These are phyloP conservation scores for Acanthurus tractus DNA, from an alignment of 2,797 vertebrate genomes.

Conservation along the genomic window DNA sequence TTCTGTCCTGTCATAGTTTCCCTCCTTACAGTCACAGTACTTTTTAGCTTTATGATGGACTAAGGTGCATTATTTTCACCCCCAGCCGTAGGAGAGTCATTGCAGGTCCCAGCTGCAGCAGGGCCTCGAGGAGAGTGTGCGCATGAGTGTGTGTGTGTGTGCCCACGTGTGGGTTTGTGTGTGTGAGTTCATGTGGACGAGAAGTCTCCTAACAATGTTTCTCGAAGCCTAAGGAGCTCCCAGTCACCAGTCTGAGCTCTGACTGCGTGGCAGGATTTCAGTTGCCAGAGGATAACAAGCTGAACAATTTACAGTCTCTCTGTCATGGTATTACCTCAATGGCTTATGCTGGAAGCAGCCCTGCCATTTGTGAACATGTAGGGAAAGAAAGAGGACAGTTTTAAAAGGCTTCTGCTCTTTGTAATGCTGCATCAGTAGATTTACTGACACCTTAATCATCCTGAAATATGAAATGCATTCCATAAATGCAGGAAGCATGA, in stretches of 20 bases:
- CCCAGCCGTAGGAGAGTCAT: slow-evolving; percentile 45
- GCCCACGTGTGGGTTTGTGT: slow-evolving; percentile 8
- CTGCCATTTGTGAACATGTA: slow-evolving; percentile 55
- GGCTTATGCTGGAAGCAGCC: slow-evolving; percentile 62
- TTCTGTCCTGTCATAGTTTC: neutral
- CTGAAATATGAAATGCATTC: slow-evolving; percentile 18
- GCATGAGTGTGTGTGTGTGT: neutral
- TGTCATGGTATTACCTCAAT: slow-evolving; percentile 70
- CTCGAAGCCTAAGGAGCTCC: slow-evolving; percentile 73
- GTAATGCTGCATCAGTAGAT: slow-evolving; percentile 28
- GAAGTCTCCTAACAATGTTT: slow-evolving; percentile 77
- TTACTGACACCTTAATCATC: slow-evolving; percentile 37
- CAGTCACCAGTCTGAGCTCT: slow-evolving; percentile 71
- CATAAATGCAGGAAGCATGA: neutral
- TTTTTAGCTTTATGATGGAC: slow-evolving; percentile 59
- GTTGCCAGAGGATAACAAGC: slow-evolving; percentile 80
- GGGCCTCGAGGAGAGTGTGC: slow-evolving; percentile 34
- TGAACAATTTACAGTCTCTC: slow-evolving; percentile 78
- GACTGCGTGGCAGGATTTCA: slow-evolving; percentile 77
- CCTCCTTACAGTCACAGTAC: slow-evolving; percentile 18
- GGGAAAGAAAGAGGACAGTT: slow-evolving; percentile 21
- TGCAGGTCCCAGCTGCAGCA: slow-evolving; percentile 68
- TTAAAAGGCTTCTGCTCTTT: slow-evolving; percentile 33
- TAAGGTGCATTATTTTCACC: slow-evolving; percentile 60
- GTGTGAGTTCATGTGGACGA: slow-evolving; percentile 27